A percentile compares a stretch with the other conserved stretches of the same genome.
phyloP scores from a whole-genome alignment of 2,113 vertebrate species.

The Conger conger region DNA sequence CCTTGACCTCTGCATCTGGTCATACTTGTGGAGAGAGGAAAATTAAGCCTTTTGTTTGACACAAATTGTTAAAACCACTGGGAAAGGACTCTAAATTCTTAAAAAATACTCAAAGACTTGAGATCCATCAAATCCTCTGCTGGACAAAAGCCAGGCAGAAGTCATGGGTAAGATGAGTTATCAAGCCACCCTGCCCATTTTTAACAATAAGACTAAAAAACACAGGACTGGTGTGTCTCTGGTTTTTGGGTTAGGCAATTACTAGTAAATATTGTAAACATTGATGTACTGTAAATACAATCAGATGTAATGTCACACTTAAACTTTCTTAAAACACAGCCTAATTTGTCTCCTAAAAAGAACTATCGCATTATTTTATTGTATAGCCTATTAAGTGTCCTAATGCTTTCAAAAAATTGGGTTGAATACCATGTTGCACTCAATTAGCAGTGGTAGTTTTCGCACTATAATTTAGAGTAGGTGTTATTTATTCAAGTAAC shows the following conservation, averaged over 20 bases:
- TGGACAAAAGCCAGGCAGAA: neutral
- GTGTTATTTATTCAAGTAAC: no score
- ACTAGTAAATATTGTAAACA: no score
- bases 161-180: neutral
- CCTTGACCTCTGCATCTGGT: no score
- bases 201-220: neutral
- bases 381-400: no score
- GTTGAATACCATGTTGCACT: no score
- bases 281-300: neutral
- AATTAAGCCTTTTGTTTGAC: neutral
- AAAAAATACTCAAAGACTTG: neutral
- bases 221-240: neutral
- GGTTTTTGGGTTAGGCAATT: no score
- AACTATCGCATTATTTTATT: neutral
- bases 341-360: neutral
- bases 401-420: no score
- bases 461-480: no score
- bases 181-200: neutral
- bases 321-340: neutral
- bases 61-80: neutral
- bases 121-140: conserved; percentile 9
- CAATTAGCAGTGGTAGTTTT: no score
- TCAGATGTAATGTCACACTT: neutral
- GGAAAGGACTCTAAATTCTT: neutral
- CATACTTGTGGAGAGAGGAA: no score